These are phyloP conservation scores for Tyrannus savana DNA, from an alignment of 2,113 vertebrate genomes.

Conservation along the genomic window DNA sequence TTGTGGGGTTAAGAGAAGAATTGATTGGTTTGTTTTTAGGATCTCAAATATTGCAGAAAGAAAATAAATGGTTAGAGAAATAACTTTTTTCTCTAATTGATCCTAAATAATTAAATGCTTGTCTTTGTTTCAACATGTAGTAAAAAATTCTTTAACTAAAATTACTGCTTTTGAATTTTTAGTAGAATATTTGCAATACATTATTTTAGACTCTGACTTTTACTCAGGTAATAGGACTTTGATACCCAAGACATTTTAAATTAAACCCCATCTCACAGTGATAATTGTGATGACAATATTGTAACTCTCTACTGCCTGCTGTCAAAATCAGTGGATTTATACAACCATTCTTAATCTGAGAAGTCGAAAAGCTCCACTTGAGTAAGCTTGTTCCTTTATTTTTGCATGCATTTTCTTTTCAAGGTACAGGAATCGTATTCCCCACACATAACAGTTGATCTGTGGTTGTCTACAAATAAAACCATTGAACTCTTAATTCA, in stretches of 20 bases:
- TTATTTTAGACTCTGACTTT: not conserved
- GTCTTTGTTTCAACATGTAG: not conserved
- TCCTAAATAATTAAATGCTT: not conserved
- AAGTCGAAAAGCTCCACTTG: not conserved
- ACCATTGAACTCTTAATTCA: not conserved
- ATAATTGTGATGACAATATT: not conserved
- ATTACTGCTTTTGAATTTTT: not conserved
- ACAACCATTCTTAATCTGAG: not conserved
- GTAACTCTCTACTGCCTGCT: not conserved
- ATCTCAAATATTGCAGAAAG: conserved; percentile 16
- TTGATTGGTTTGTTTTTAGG: not conserved
- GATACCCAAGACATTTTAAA: not conserved
- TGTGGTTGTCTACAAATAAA: not conserved
- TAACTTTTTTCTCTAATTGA: conserved; percentile 8
- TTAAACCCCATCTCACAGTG: not conserved
- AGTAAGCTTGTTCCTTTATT: not conserved
- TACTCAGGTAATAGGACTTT: not conserved
- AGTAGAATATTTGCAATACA: not conserved
- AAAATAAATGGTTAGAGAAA: not conserved
- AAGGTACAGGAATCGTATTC: not conserved
- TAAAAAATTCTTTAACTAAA: not conserved
- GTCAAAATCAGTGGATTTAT: not conserved
- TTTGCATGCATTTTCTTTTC: not conserved
- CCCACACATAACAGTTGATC: not conserved
- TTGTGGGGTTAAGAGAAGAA: not conserved